Evolutionary conservation across 2,113 vertebrate species (phyloP).

Genomic region (Vireo altiloquus): DNA sequence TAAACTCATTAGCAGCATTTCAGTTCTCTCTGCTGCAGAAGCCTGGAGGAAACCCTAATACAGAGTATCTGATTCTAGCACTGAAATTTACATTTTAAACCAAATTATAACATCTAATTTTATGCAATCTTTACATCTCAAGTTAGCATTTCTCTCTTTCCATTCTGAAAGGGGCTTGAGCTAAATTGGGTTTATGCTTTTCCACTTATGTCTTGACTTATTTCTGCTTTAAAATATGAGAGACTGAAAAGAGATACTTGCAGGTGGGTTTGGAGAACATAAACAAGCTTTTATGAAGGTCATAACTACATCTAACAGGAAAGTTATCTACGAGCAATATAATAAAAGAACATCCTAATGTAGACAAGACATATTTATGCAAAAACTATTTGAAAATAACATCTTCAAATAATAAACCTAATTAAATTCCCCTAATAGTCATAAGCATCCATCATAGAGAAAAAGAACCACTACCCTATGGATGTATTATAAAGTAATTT

Average conservation of each 20-base stretch:
- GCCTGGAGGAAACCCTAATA: background rate
- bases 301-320: background rate
- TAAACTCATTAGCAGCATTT: background rate
- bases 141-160: background rate
- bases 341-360: background rate
- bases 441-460: background rate
- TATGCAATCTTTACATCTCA: background rate
- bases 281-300: background rate
- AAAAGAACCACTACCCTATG: background rate
- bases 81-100: background rate
- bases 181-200: background rate
- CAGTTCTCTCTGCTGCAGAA: background rate
- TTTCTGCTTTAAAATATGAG: background rate
- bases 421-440: background rate
- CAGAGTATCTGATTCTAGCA: background rate
- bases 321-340: background rate
- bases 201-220: background rate
- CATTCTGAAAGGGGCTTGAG: background rate
- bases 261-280: background rate
- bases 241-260: background rate
- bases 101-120: background rate
- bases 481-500: background rate
- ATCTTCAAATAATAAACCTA: background rate
- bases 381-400: background rate
- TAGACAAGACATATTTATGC: background rate